These are phyloP conservation scores for Struthidea cinerea DNA, from an alignment of 2,113 vertebrate species.

Conservation along the genomic window DNA sequence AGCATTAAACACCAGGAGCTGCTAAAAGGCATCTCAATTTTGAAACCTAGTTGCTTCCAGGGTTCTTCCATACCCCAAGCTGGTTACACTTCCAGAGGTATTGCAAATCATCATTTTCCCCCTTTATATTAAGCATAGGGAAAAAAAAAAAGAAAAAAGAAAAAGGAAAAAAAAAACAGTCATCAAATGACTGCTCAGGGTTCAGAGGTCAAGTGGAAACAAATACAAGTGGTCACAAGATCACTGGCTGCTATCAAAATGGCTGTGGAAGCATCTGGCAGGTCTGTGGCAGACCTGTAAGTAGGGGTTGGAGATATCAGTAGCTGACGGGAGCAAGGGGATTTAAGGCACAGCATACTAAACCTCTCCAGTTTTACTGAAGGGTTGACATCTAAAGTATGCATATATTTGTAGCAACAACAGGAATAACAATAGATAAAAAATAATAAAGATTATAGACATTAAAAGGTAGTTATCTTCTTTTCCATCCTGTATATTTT, in stretches of 20 bases:
- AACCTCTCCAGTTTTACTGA: not conserved
- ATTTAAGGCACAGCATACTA: not conserved
- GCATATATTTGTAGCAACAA: not conserved
- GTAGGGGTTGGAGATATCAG: not conserved
- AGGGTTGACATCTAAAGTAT: not conserved
- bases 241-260: not conserved
- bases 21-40: not conserved
- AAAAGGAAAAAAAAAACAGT: too few species aligned
- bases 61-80: not conserved
- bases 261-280: not conserved
- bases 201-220: not conserved
- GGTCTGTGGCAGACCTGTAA: not conserved
- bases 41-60: not conserved
- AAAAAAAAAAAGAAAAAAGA: rapidly evolving
- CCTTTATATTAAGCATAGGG: not conserved
- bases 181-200: not conserved
- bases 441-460: not conserved
- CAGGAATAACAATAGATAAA: not conserved
- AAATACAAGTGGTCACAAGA: not conserved
- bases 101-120: rapidly evolving
- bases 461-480: not conserved
- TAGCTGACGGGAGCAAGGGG: not conserved
- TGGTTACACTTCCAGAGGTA: rapidly evolving
- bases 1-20: not conserved
- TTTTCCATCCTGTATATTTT: not conserved